Conservation (phyloP, 1,140 invertebrate genomes). For the Metopolophium dirhodum region DNA sequence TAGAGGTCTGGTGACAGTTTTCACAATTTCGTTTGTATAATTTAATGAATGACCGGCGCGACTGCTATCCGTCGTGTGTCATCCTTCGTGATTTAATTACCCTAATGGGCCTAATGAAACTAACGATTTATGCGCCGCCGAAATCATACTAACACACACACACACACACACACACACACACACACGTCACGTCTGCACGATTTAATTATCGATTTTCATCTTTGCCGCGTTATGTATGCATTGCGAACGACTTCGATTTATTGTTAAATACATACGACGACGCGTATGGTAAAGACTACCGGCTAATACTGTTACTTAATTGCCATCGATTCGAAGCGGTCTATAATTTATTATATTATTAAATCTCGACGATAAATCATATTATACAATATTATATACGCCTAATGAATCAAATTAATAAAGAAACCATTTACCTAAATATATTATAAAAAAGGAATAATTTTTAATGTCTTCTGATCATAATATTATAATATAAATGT, state of each 20-base stretch:
- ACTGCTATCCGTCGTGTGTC: background rate
- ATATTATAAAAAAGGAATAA: no score
- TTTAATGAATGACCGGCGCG: background rate
- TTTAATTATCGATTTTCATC: slow-evolving; percentile 26
- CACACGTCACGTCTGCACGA: background rate
- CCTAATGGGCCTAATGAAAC: background rate
- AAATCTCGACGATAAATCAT: background rate
- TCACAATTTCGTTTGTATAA: slow-evolving; percentile 15
- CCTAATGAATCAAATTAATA: no score
- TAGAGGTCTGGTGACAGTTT: background rate
- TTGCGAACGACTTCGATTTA: background rate
- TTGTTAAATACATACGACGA: background rate
- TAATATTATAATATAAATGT: no score
- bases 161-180: no score
- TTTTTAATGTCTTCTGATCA: no score
- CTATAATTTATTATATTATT: background rate
- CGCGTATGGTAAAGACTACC: no score
- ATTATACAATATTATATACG: background rate
- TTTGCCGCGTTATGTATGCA: background rate
- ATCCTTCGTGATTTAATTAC: background rate
- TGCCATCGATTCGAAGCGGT: background rate
- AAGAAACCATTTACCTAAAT: no score
- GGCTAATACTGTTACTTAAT: background rate
- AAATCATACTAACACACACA: background rate
- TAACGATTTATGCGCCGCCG: background rate